phyloP scores from a whole-genome alignment of 35 echinoderm and acorn worm species.

The Heliocidaris tuberculata region DNA sequence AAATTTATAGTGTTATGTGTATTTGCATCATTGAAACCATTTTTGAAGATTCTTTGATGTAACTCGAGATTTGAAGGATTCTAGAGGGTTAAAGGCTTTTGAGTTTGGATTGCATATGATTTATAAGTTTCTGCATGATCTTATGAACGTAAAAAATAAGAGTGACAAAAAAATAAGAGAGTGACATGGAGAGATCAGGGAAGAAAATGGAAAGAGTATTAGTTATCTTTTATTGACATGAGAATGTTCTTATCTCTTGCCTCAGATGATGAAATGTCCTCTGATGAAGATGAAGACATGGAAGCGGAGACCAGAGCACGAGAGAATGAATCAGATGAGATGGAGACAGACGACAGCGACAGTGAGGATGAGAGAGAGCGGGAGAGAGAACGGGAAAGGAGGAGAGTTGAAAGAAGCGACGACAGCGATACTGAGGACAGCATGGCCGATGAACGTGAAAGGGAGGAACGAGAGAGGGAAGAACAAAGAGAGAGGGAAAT shows the following conservation, averaged over 20 bases:
- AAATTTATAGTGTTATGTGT: too few relatives aligned
- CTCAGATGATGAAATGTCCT: neutral
- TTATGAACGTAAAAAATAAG: too few relatives aligned
- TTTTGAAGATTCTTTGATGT: too few relatives aligned
- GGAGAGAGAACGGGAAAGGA: slow-evolving; percentile 46
- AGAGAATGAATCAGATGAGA: slow-evolving; percentile 52
- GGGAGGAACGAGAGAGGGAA: neutral
- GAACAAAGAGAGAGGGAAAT: slow-evolving; percentile 23
- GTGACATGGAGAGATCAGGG: too few relatives aligned
- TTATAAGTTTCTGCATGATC: too few relatives aligned
- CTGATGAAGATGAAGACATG: slow-evolving; percentile 40
- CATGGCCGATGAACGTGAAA: slow-evolving; percentile 8
- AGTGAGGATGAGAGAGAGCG: slow-evolving; percentile 41
- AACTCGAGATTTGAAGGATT: too few relatives aligned
- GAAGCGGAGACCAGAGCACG: slow-evolving; percentile 30
- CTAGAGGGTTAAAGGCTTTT: too few relatives aligned
- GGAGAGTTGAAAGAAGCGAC: neutral
- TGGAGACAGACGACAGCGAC: slow-evolving; percentile 62
- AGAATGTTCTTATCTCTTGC: neutral
- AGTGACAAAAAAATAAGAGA: too few relatives aligned
- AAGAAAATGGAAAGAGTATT: neutral
- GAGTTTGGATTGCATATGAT: too few relatives aligned
- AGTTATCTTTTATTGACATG: neutral
- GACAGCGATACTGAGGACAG: slow-evolving; percentile 49
- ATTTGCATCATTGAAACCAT: too few relatives aligned